These are phyloP conservation scores for Dryadula phaetusa DNA, from an alignment of 2,888 invertebrate genomes.

Conservation along the genomic window DNA sequence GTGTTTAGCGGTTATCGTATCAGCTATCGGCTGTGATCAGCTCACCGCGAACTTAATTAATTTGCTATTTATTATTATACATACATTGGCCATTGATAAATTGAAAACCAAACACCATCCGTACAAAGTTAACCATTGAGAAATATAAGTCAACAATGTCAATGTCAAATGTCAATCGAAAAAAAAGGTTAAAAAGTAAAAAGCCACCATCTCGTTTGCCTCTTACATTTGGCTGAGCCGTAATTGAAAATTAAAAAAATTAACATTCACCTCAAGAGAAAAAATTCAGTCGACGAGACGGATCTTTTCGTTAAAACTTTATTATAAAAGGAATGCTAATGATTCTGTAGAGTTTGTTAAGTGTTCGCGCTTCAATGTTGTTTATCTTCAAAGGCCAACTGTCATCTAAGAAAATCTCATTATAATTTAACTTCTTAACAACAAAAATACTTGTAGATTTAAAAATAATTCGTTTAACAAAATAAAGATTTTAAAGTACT, in stretches of 20 bases:
- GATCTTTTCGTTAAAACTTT: slow-evolving; percentile 20
- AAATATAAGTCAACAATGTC: no score
- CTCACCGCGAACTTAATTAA: slow-evolving; percentile 40
- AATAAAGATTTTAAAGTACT: no score
- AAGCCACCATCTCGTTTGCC: no score
- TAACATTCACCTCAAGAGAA: slow-evolving; percentile 3
- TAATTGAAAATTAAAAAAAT: slow-evolving; percentile 13
- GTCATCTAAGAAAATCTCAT: not conserved
- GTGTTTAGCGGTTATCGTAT: slow-evolving; percentile 33
- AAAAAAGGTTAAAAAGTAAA: not conserved
- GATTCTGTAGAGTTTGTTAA: slow-evolving; percentile 16
- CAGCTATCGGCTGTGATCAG: slow-evolving; percentile 32
- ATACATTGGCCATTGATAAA: slow-evolving; percentile 9
- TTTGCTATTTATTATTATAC: slow-evolving; percentile 27
- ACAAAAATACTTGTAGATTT: not conserved
- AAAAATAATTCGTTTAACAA: not conserved
- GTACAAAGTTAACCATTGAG: not conserved
- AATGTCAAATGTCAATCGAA: not conserved
- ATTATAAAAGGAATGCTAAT: slow-evolving; percentile 32
- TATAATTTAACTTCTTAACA: slow-evolving; percentile 3
- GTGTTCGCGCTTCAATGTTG: slow-evolving; percentile 21
- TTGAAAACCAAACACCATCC: not conserved
- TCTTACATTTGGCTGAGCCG: slow-evolving; percentile 1
- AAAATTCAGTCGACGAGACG: not conserved
- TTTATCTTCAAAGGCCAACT: slow-evolving; percentile 17